Percentiles rank a stretch among this genome's conserved stretches.
Conservation (phyloP, 92 coral and sea anemone genomes). For the Porites divaricata region DNA sequence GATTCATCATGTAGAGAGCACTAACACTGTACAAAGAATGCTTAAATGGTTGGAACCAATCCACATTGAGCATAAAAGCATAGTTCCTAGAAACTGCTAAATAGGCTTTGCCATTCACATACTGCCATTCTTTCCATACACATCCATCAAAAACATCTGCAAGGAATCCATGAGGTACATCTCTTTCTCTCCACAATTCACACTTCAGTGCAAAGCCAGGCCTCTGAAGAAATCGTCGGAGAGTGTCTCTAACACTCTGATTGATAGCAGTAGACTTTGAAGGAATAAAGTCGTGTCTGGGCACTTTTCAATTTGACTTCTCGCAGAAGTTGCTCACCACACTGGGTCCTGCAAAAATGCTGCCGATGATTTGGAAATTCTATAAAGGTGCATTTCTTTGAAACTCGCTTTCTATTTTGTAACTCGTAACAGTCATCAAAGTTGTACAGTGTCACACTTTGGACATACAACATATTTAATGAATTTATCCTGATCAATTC, state of each 20-base stretch:
- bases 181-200: constrained; percentile 65
- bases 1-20: constrained; percentile 68
- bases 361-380: constrained; percentile 65
- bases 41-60: constrained; percentile 77
- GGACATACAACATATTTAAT: constrained; percentile 73
- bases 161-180: constrained; percentile 50
- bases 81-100: constrained; percentile 63
- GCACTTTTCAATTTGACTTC: constrained; percentile 62
- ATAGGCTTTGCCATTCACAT: constrained; percentile 56
- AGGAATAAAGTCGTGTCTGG: constrained; percentile 51
- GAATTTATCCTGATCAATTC: constrained; percentile 65
- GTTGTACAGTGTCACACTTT: constrained; percentile 62
- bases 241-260: constrained; percentile 54
- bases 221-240: constrained; percentile 39
- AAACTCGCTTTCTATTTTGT: constrained; percentile 37
- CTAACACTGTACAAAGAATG: constrained; percentile 65
- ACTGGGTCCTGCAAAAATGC: constrained; percentile 55
- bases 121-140: constrained; percentile 72
- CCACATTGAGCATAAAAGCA: constrained; percentile 68
- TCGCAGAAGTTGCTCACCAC: constrained; percentile 60
- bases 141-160: constrained; percentile 74
- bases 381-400: constrained; percentile 39
- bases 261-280: constrained; percentile 71
- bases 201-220: constrained; percentile 53
- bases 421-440: constrained; percentile 60